These are phyloP conservation scores for Tiphia femorata DNA, from an alignment of 2,888 invertebrate genomes.

Conservation along the genomic window DNA sequence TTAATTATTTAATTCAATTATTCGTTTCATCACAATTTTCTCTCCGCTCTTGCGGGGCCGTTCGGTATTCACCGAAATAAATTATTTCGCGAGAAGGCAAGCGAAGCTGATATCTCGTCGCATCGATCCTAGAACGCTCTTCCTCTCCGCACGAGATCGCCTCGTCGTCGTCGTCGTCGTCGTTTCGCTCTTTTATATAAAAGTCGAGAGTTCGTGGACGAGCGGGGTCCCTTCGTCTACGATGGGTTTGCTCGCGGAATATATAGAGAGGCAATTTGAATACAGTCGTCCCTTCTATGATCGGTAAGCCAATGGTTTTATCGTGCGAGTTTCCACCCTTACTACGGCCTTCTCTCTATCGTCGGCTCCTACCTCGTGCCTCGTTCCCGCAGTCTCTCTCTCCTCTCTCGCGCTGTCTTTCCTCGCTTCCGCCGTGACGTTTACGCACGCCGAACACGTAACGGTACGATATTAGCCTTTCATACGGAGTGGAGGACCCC, in stretches of 20 bases:
- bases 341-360: background rate
- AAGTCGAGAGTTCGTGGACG: background rate
- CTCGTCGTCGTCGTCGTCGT: background rate
- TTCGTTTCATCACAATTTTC: too few species aligned
- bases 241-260: constrained; percentile 14
- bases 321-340: constrained; percentile 23
- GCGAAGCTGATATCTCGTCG: too few species aligned
- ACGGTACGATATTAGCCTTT: constrained; percentile 66
- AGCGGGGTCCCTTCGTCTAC: background rate
- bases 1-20: too few species aligned
- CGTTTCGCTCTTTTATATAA: background rate
- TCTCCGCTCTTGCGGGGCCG: too few species aligned
- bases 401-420: constrained; percentile 23
- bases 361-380: constrained; percentile 1
- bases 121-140: too few species aligned
- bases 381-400: constrained; percentile 20
- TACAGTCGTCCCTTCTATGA: constrained; percentile 40
- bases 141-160: background rate
- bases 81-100: too few species aligned
- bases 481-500: constrained; percentile 56
- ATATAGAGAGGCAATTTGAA: constrained; percentile 33
- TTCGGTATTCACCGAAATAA: too few species aligned
- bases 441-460: constrained; percentile 62
- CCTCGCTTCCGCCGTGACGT: constrained; percentile 18
- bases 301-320: constrained; percentile 54